A percentile compares a stretch with the other conserved stretches of the same genome.
These are phyloP conservation scores for Acanthurus tractus DNA, from an alignment of 2,797 vertebrate species.

Conservation along the genomic window DNA sequence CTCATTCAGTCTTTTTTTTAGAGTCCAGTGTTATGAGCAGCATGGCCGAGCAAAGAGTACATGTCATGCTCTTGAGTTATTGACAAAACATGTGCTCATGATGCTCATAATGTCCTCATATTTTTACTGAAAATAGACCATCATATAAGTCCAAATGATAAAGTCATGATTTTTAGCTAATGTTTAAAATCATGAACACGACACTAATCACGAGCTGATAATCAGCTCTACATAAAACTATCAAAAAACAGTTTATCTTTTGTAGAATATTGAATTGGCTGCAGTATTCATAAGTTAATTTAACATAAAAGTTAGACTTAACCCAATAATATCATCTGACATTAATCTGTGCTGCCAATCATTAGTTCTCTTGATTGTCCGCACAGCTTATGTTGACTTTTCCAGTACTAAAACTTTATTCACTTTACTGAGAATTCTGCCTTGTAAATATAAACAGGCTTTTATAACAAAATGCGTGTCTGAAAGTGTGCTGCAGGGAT, in stretches of 20 bases:
- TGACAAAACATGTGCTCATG: conserved; percentile 29
- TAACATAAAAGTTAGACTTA: conserved; percentile 6
- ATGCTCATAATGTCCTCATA: neutral
- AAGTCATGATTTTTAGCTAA: neutral
- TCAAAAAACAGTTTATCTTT: conserved; percentile 12
- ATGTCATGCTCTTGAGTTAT: neutral
- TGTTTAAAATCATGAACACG: conserved; percentile 9
- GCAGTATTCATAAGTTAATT: conserved; percentile 26
- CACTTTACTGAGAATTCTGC: neutral
- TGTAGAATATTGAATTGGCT: conserved; percentile 29
- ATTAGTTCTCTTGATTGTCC: neutral
- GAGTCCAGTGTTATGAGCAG: neutral
- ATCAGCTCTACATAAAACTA: neutral
- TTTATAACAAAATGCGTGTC: neutral
- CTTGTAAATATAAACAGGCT: neutral
- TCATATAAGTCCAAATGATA: neutral
- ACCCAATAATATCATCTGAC: neutral
- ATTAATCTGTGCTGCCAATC: neutral
- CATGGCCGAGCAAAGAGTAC: neutral
- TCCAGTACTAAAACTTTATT: neutral
- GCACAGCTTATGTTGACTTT: neutral
- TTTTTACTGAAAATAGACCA: conserved; percentile 38
- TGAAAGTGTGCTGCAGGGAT: no score
- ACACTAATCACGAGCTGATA: conserved; percentile 19
- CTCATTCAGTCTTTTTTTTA: neutral